phyloP scores from a whole-genome alignment of 1,140 invertebrate species.

The Plodia interpunctella region DNA sequence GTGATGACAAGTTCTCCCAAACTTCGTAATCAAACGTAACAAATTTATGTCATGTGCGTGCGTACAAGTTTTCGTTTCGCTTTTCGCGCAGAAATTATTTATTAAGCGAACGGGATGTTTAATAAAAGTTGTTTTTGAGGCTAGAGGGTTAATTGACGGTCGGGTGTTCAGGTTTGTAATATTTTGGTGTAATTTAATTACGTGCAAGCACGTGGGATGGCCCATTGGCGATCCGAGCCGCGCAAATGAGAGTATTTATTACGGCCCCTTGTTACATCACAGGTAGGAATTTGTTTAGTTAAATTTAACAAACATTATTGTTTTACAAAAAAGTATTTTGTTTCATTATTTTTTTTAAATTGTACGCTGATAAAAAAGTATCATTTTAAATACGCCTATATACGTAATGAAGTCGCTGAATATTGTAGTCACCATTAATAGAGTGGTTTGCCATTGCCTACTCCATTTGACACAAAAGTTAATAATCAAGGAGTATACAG shows the following conservation, averaged over 20 bases:
- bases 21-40: constrained; percentile 71
- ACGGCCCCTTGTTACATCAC: neutral
- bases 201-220: constrained; percentile 9
- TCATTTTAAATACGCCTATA: no score
- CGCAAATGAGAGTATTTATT: constrained; percentile 6
- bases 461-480: no score
- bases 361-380: no score
- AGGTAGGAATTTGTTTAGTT: neutral
- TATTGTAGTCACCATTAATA: no score
- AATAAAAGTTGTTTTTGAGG: constrained; percentile 33
- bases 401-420: no score
- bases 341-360: neutral
- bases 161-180: constrained; percentile 15
- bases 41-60: constrained; percentile 67
- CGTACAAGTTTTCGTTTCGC: constrained; percentile 18
- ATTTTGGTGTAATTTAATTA: constrained; percentile 13
- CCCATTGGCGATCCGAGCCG: constrained; percentile 9
- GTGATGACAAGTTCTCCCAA: constrained; percentile 61
- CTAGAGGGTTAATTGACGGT: constrained; percentile 25
- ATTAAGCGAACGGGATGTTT: constrained; percentile 16
- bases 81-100: constrained; percentile 11
- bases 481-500: no score
- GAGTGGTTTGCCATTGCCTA: no score
- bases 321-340: constrained; percentile 2
- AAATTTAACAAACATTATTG: constrained; percentile 1